These are phyloP conservation scores for Tringa solitaria DNA, from an alignment of 2,113 vertebrate genomes.

Conservation along the genomic window DNA sequence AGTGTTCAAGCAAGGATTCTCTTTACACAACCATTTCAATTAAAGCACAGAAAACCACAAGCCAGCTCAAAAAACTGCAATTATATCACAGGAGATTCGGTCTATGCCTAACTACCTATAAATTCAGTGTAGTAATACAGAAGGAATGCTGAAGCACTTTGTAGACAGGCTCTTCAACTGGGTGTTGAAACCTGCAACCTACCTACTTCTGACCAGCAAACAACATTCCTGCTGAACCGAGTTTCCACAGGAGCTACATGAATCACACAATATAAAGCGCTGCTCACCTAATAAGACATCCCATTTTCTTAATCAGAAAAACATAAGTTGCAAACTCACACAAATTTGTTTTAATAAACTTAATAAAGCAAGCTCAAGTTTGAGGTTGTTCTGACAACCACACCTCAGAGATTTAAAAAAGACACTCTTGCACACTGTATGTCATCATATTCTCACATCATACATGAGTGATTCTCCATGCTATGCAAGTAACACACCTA, in stretches of 20 bases:
- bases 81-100: neutral
- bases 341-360: conserved; percentile 65
- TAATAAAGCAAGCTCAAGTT: conserved; percentile 62
- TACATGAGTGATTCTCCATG: neutral
- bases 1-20: neutral
- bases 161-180: conserved; percentile 30
- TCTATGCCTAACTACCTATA: neutral
- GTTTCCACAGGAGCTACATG: conserved; percentile 6
- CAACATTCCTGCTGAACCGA: conserved; percentile 18
- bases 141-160: neutral
- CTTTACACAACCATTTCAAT: neutral
- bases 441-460: neutral
- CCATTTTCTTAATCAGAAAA: conserved; percentile 60
- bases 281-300: conserved; percentile 54
- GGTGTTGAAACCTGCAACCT: conserved; percentile 60
- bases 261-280: conserved; percentile 46
- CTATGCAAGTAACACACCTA: conserved; percentile 1
- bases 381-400: conserved; percentile 56
- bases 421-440: conserved; percentile 31
- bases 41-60: neutral
- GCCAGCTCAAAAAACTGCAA: neutral
- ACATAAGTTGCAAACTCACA: conserved; percentile 4
- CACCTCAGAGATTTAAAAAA: conserved; percentile 54
- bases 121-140: neutral
- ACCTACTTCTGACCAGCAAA: conserved; percentile 50